phyloP scores from a whole-genome alignment of 2,113 vertebrate genomes.

The Psilopsiagon aurifrons region DNA sequence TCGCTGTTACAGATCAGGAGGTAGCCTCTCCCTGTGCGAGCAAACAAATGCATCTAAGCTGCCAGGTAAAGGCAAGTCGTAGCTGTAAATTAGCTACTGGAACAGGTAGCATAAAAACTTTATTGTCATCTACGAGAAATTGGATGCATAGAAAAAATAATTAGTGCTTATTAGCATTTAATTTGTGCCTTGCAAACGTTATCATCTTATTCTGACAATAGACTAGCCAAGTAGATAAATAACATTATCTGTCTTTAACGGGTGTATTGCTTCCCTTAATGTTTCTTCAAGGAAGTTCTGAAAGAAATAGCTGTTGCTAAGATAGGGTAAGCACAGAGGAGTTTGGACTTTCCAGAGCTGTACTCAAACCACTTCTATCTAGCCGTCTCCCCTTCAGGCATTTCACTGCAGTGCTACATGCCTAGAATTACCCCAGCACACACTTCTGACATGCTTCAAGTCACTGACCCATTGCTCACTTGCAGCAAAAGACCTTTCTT shows the following conservation, averaged over 20 bases:
- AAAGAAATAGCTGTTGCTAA: background rate
- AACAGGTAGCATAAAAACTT: background rate
- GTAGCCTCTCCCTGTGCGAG: background rate
- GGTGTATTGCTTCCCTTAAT: background rate
- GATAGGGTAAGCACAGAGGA: background rate
- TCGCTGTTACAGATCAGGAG: background rate
- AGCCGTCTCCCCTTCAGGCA: background rate
- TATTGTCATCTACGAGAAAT: background rate
- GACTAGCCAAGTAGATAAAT: background rate
- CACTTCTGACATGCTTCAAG: background rate
- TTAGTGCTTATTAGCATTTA: background rate
- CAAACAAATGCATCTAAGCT: background rate
- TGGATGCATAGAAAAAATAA: background rate
- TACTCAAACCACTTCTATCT: background rate
- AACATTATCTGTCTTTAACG: background rate
- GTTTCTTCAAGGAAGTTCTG: background rate
- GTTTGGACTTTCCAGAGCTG: background rate
- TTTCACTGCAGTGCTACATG: accelerated
- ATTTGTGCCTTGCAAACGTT: background rate
- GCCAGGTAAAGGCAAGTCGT: background rate
- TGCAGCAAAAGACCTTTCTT: background rate
- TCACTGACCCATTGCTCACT: background rate
- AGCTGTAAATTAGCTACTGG: background rate
- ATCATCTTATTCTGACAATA: background rate
- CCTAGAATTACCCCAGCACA: background rate